A percentile compares a stretch with the other conserved stretches of the same genome.
These are phyloP conservation scores for Coranthus polyacanthus DNA, from an alignment of 2,797 vertebrate genomes.

Conservation along the genomic window DNA sequence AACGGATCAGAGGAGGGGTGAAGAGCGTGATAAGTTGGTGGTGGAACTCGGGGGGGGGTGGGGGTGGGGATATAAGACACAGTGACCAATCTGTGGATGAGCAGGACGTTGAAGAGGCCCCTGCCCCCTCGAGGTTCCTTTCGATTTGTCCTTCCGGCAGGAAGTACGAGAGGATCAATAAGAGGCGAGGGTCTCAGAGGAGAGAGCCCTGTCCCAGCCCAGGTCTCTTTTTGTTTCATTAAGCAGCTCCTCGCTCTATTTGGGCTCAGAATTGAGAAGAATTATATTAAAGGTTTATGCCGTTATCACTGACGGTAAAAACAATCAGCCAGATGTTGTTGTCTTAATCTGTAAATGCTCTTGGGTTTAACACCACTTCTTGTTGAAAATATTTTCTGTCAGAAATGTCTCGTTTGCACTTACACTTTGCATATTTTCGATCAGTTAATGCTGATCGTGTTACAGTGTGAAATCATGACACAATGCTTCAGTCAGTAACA, in stretches of 20 bases:
- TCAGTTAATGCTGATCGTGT: too few species aligned
- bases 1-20: constrained; percentile 6
- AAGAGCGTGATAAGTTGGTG: background rate
- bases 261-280: constrained; percentile 30
- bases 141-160: constrained; percentile 80
- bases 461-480: too few species aligned
- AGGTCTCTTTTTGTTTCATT: constrained; percentile 61
- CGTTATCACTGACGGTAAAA: constrained; percentile 9
- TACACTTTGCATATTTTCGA: too few species aligned
- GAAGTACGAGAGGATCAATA: constrained; percentile 81
- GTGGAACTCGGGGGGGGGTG: background rate
- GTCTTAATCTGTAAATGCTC: too few species aligned
- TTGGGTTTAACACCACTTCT: too few species aligned
- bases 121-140: constrained; percentile 46
- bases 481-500: too few species aligned
- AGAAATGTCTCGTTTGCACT: too few species aligned
- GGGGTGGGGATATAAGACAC: constrained; percentile 1
- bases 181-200: constrained; percentile 58
- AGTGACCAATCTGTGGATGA: constrained; percentile 29
- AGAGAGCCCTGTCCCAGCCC: constrained; percentile 33
- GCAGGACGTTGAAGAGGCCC: constrained; percentile 45
- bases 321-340: background rate
- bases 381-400: too few species aligned
- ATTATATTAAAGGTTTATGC: constrained; percentile 20
- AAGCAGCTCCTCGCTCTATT: constrained; percentile 11